These are phyloP conservation scores for Eupsilia transversa DNA, from an alignment of 2,888 invertebrate species.

Conservation along the genomic window DNA sequence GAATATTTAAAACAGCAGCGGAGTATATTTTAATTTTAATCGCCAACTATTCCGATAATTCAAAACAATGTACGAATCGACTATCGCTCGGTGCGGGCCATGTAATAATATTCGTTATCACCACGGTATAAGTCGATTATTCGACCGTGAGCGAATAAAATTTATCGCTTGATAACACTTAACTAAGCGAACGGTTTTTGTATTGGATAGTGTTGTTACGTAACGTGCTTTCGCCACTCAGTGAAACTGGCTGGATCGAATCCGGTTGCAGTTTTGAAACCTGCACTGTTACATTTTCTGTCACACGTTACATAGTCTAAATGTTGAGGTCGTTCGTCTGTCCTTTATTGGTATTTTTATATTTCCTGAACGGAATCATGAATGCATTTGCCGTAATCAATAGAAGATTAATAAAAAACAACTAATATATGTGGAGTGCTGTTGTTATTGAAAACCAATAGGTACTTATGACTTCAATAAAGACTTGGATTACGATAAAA, in stretches of 20 bases:
- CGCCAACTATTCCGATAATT: constrained; percentile 64
- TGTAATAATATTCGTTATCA: constrained; percentile 78
- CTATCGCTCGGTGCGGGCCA: constrained; percentile 62
- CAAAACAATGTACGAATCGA: constrained; percentile 67
- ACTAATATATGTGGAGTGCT: constrained; percentile 21
- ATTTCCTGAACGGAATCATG: constrained; percentile 4
- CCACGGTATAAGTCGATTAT: constrained; percentile 78
- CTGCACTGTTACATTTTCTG: constrained; percentile 68
- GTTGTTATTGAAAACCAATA: constrained; percentile 45
- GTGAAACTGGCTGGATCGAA: constrained; percentile 69
- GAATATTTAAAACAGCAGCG: constrained; percentile 47
- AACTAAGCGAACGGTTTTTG: constrained; percentile 73
- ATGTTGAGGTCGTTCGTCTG: constrained; percentile 71
- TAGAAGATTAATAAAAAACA: constrained; percentile 44
- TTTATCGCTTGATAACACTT: constrained; percentile 82
- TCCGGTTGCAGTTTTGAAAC: constrained; percentile 76
- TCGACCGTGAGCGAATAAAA: constrained; percentile 82
- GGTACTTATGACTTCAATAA: constrained; percentile 39
- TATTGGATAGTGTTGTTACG: constrained; percentile 72
- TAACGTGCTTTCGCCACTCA: constrained; percentile 74
- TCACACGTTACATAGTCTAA: constrained; percentile 62
- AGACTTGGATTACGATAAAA: constrained; percentile 7
- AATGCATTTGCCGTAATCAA: constrained; percentile 28
- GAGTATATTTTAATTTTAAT: constrained; percentile 58
- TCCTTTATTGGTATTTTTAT: constrained; percentile 35